These are phyloP conservation scores for Drosophila phalerata DNA, from an alignment of 2,888 invertebrate genomes.

Conservation along the genomic window DNA sequence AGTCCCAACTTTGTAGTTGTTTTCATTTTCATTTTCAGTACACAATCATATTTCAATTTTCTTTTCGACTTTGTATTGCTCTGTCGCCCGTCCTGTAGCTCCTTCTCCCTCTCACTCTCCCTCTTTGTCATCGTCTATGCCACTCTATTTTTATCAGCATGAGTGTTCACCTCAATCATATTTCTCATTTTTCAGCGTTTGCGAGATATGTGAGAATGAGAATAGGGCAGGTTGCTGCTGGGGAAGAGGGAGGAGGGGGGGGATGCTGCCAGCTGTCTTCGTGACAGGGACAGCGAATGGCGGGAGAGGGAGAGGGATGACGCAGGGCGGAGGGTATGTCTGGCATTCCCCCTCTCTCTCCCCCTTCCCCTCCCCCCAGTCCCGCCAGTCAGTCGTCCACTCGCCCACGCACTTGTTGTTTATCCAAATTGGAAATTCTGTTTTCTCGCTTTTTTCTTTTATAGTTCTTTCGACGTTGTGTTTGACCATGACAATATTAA, in stretches of 20 bases:
- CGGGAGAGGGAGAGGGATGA: neutral
- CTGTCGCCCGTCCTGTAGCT: slow-evolving; percentile 19
- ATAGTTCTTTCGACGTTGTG: slow-evolving; percentile 55
- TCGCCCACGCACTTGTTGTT: slow-evolving; percentile 68
- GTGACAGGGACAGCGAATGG: slow-evolving; percentile 42
- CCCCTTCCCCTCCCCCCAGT: slow-evolving; percentile 1
- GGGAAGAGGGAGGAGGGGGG: slow-evolving; percentile 3
- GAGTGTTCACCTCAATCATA: slow-evolving; percentile 80
- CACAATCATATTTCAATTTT: slow-evolving; percentile 71
- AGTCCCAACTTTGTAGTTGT: slow-evolving; percentile 41
- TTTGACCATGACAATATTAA: slow-evolving; percentile 79
- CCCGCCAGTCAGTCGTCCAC: slow-evolving; percentile 47
- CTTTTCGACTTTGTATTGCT: slow-evolving; percentile 32
- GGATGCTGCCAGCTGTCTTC: slow-evolving; percentile 40
- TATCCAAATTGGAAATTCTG: slow-evolving; percentile 46
- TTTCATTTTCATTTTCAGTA: slow-evolving; percentile 60
- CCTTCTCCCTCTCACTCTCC: slow-evolving; percentile 44
- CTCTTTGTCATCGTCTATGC: slow-evolving; percentile 50
- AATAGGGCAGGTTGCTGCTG: slow-evolving; percentile 31
- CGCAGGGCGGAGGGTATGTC: slow-evolving; percentile 13
- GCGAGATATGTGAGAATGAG: slow-evolving; percentile 42
- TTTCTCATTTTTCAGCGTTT: slow-evolving; percentile 74
- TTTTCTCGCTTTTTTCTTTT: slow-evolving; percentile 49
- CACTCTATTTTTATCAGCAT: slow-evolving; percentile 70
- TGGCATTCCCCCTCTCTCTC: slow-evolving; percentile 19